phyloP scores from a whole-genome alignment of 2,797 vertebrate genomes.

The Morus bassanus region DNA sequence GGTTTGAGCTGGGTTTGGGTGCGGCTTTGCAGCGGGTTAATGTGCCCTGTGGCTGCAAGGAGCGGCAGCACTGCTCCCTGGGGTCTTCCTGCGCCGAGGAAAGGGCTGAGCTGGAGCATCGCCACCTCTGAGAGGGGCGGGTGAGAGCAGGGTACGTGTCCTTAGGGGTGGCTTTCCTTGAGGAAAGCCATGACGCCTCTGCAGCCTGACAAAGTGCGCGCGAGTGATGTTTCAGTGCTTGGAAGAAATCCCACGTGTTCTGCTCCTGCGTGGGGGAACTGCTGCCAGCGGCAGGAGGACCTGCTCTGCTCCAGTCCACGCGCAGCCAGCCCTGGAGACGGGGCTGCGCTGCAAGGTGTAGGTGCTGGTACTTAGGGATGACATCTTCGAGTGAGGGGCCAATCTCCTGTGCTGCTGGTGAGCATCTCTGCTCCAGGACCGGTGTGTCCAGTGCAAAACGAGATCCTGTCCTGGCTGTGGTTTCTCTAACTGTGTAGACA shows the following conservation, averaged over 20 bases:
- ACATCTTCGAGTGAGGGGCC: accelerated
- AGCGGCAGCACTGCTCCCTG: neutral
- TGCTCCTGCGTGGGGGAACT: neutral
- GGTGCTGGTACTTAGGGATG: neutral
- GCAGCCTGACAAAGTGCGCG: accelerated
- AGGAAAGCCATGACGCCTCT: neutral
- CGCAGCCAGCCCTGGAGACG: accelerated
- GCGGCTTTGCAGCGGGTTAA: neutral
- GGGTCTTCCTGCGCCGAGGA: neutral
- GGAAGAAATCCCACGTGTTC: neutral
- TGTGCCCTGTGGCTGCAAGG: neutral
- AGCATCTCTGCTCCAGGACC: neutral
- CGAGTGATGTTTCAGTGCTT: accelerated
- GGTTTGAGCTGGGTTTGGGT: neutral
- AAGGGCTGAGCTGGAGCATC: neutral
- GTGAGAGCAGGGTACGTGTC: neutral
- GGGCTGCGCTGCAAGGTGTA: accelerated
- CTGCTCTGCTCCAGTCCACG: neutral
- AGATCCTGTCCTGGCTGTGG: neutral
- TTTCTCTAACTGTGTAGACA: accelerated
- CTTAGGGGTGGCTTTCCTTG: neutral
- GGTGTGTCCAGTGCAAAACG: neutral
- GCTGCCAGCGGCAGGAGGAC: neutral
- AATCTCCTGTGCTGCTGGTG: neutral
- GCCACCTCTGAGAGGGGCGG: neutral